phyloP scores from a whole-genome alignment of 2,888 invertebrate genomes.

The Ectemnius cavifrons region DNA sequence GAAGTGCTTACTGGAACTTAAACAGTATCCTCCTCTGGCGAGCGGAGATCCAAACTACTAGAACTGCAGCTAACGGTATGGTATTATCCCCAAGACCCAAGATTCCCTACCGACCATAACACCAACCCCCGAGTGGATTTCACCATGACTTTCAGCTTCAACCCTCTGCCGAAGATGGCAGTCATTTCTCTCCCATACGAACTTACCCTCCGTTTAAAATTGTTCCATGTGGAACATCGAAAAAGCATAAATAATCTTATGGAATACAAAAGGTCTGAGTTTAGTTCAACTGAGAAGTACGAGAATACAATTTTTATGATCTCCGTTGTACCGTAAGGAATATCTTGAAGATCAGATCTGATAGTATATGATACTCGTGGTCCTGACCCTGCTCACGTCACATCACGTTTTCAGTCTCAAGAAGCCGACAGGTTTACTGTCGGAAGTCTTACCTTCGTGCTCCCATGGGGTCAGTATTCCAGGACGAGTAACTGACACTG shows the following conservation, averaged over 20 bases:
- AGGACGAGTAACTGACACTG: slow-evolving; percentile 73
- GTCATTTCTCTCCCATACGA: slow-evolving; percentile 20
- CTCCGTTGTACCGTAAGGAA: too few species aligned
- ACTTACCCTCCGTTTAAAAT: neutral
- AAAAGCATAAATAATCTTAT: too few species aligned
- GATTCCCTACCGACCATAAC: slow-evolving; percentile 24
- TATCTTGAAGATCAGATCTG: neutral
- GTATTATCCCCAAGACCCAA: slow-evolving; percentile 16
- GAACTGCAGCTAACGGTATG: slow-evolving; percentile 23
- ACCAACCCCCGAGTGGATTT: neutral
- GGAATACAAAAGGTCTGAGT: too few species aligned
- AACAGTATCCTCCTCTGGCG: too few species aligned
- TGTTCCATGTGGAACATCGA: too few species aligned
- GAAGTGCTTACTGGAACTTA: too few species aligned
- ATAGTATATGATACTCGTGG: slow-evolving; percentile 43
- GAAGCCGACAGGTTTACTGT: slow-evolving; percentile 48
- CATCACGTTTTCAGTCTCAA: slow-evolving; percentile 51
- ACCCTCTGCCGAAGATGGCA: slow-evolving; percentile 55
- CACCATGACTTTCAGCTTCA: neutral
- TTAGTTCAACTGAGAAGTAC: too few species aligned
- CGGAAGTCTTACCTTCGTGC: slow-evolving; percentile 53
- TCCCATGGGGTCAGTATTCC: slow-evolving; percentile 72
- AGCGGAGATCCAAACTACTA: too few species aligned
- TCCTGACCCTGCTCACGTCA: slow-evolving; percentile 52
- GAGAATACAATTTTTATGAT: too few species aligned